A percentile compares a stretch with the other conserved stretches of the same genome.
phyloP scores from a whole-genome alignment of 2,113 vertebrate species.

The Empidonax traillii region DNA sequence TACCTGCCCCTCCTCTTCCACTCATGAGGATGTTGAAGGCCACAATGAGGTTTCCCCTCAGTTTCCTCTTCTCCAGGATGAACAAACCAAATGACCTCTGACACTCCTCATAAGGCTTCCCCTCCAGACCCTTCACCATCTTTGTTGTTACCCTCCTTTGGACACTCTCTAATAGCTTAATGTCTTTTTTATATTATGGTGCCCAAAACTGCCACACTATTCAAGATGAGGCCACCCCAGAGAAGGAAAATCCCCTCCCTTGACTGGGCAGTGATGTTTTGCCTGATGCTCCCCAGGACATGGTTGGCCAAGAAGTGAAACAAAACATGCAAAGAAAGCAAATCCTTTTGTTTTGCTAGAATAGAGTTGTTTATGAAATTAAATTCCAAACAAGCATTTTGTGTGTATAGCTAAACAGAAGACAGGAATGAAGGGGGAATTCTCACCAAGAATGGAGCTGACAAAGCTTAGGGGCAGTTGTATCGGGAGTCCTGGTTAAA shows the following conservation, averaged over 20 bases:
- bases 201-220: background rate
- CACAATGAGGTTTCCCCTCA: background rate
- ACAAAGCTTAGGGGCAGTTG: background rate
- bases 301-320: background rate
- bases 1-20: fast-evolving
- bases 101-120: fast-evolving
- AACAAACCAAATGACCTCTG: background rate
- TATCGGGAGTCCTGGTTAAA: background rate
- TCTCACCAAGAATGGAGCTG: background rate
- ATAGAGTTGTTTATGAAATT: background rate
- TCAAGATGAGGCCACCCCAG: fast-evolving
- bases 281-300: background rate
- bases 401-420: background rate
- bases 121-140: background rate
- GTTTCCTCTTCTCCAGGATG: background rate
- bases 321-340: background rate
- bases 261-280: fast-evolving
- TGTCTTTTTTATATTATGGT: background rate
- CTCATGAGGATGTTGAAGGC: fast-evolving
- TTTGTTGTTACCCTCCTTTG: fast-evolving
- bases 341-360: background rate
- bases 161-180: background rate
- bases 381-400: background rate
- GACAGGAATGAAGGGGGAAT: background rate
- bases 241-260: background rate